Evolutionary conservation across 2,113 vertebrate species (phyloP), one percentile per base, ranked within the genome.

Genomic region (Myocastor coypus): DNA sequence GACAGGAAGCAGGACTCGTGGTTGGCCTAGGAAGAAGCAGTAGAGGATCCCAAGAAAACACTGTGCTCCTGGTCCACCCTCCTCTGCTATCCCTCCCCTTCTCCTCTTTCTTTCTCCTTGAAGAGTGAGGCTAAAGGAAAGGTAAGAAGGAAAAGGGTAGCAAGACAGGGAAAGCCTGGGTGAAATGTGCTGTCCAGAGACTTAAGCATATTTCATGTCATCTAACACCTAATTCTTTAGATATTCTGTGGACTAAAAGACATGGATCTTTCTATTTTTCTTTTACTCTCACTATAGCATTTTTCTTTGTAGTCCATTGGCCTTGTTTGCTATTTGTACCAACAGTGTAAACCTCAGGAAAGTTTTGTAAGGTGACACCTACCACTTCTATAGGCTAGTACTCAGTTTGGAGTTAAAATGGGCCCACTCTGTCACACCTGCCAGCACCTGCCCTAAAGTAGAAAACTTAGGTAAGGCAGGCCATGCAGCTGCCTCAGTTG

Each of bases 81-180:
- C 13, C 26, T 26, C 22, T 7, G 0, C 26, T 26, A 7, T 26
- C 13, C 1, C 13, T 1, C 14, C 42, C 42, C 37, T 8, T 3
- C 42, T 42, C 30, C 13, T 97, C 96, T 96, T 84, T 95, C 94
- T 96, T 91, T 96, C 93, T 96, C 92, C 96, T 97, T 98, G 91
- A 59, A n/a, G 64, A 59, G 42, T 87, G 69, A 87, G 97, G 46
- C 87, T 81, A 66, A 95, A 87, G 55, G 94, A 97, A 97, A 97
- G 92, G 84, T 95, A 91, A 96, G 95, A 97, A 86, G 80, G 92
- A 96, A 87, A 87, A 75, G 85, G 77, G 89, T 88, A 71, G 80
- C 91, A 96, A 93, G 95, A 75, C 97, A 88, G 95, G 61, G 69
- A 97, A 97, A 97, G 91, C 95, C 96, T 94, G 75, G 78, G 59